phyloP scores from a whole-genome alignment of 2,113 vertebrate genomes.

The Amazona guildingii region DNA sequence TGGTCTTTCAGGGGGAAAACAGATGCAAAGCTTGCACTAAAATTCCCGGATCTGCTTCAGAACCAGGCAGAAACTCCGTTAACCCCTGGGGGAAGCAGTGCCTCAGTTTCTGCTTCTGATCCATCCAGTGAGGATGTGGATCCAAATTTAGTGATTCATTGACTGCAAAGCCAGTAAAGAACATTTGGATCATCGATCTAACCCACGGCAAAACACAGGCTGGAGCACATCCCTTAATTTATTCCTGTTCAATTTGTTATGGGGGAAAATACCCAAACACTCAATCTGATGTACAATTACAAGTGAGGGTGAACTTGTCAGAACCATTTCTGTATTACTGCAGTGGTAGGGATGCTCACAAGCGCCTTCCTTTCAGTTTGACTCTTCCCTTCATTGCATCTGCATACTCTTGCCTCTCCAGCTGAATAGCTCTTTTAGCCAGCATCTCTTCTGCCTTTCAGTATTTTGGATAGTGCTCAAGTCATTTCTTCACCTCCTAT shows the following conservation, averaged over 20 bases:
- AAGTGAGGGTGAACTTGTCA: conserved; percentile 14
- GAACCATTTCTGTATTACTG: not conserved
- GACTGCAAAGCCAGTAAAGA: conserved; percentile 58
- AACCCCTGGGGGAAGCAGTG: not conserved
- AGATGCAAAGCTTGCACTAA: not conserved
- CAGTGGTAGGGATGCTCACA: not conserved
- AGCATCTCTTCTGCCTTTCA: conserved; percentile 13
- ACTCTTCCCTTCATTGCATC: not conserved
- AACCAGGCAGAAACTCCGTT: not conserved
- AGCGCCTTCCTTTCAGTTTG: not conserved
- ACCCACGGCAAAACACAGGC: conserved; percentile 41
- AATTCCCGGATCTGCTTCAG: not conserved
- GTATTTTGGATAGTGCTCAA: conserved; percentile 34
- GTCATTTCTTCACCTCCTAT: conserved; percentile 29
- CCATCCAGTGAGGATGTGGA: conserved; percentile 26
- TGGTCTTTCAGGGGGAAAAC: not conserved
- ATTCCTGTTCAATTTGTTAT: conserved; percentile 48
- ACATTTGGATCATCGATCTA: conserved; percentile 60
- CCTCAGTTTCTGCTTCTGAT: conserved; percentile 32
- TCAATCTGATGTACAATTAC: conserved; percentile 23
- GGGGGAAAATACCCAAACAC: conserved; percentile 38
- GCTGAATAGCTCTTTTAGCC: not conserved
- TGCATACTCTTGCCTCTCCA: not conserved
- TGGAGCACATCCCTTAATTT: conserved; percentile 51
- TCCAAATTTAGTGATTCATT: conserved; percentile 63